Base-by-base conservation (phyloP, 2,797 vertebrate species). In the Trematomus bernacchii region DNA sequence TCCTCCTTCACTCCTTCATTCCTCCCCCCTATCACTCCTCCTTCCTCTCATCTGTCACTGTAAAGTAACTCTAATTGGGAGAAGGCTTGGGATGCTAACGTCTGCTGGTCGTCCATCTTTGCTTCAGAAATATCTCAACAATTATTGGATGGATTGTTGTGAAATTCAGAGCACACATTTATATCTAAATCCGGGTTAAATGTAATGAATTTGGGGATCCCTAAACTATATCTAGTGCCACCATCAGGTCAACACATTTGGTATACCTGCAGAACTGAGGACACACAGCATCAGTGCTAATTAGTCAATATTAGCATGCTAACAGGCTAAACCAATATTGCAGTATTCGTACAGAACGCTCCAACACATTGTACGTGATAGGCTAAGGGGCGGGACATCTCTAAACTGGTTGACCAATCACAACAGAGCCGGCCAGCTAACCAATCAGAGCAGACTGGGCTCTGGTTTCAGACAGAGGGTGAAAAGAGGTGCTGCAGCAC, bases 11-110 rank as follows among this genome's bases (percentile, higher is more conserved):
- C 67, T 53, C 71, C 66, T 62, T 68, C 61, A 48, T 71, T 69
- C 55, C 14, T 52, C 51, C 68, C 2, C 27, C 27, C 27, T 27
- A 48, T 72, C 73, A 58, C 15, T 54, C 51, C 68, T 75, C 78
- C 76, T 16, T 85, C 69, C 46, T 23, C 75, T 82, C 81, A 71
- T 83, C 50, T 46, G 27, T 82, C 76, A 54, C 77, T 46, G 37
- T 77, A 61, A 71, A 73, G 63, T 63, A 72, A 33, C 54, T 72
- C 66, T 52, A 68, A 75, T 46, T 72, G 58, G 69, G 13, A 46
- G 7, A 10, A 2, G 51, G 64, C 1, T 3, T 60, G 23, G 19
- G 10, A 10, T 53, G 12, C 30, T 9, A 9, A 13, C 10, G 15
- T 48, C 14, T 18, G 33, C n/a, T 2, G 14, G 13, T 23, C 12